Base-by-base conservation (phyloP, 2,797 vertebrate genomes). In the Hirundo rustica region DNA sequence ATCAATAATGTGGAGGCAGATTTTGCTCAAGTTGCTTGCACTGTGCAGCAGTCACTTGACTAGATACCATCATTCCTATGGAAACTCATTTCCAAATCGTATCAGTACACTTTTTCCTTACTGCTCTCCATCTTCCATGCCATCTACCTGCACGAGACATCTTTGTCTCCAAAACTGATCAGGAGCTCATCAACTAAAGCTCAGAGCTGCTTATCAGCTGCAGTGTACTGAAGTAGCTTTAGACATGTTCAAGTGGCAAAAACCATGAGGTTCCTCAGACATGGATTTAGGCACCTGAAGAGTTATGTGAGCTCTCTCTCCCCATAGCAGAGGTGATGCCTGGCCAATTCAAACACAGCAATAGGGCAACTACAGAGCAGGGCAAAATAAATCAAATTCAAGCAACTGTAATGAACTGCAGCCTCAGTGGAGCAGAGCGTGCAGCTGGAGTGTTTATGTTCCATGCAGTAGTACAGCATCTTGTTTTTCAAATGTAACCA, bases 121-220 rank as follows among this genome's bases (percentile, higher is more conserved):
- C 7, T 34, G n/a, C 22, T 44, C 4, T 21, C 19, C 29, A 5
- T 22, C 38, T 70, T 45, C 55, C 11, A 20, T 18, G 51, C 45
- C 27, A 29, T 27, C 27, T 27, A 42, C 32, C 7, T 9, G 58
- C 45, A n/a, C 0, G 0, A 74, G 66, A 29, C 19, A 27, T 1
- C 29, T n/a, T 0, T 5, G 21, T 17, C 47, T 58, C 64, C 62
- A 85, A 22, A 70, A 48, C 2, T 2, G 7, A 36, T 21, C 7
- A 36, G 54, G 38, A 82, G 12, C 25, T 44, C 4, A 1, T 58
- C 45, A 60, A 0, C 7, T 8, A 27, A 47, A 82, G 26, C 50
- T 20, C 11, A 40, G 62, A 6, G 7, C 6, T 44, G 30, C 50
- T 64, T n/a, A 13, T 5, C 51, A 67, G 40, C 64, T 79, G 38